Base-by-base conservation (phyloP, 2,113 vertebrate genomes). In the Lasiurus cinereus region DNA sequence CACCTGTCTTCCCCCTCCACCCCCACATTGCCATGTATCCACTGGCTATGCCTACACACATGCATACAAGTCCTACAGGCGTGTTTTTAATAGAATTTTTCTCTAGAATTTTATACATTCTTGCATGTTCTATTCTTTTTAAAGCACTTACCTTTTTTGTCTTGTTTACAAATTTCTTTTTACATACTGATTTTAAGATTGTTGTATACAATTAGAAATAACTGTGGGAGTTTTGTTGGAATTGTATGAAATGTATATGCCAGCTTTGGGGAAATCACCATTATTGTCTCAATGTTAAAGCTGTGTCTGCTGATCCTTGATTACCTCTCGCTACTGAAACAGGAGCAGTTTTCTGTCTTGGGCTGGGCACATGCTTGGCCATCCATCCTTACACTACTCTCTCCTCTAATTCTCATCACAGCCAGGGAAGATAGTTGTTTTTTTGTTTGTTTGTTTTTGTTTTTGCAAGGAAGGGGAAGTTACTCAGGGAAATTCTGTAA, bases 111-210 rank as follows among this genome's bases (percentile, higher is more conserved):
- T 50, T 77, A 73, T 29, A 29, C 50, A 48, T 62, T 73, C 54
- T 36, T 43, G 29, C n/a, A 56, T 31, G 11, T 31, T 91, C 14
- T 93, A 11, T 91, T 84, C 69, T 91, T 62, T 39, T 39, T 43
- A 59, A 82, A 67, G 19, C 4, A 12, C 8, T 6, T 66, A 16
- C 14, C 15, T 74, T 91, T 96, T 74, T 97, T 88, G 31, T 80
- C 29, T 77, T 88, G n/a, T 21, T 31, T 86, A 90, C 84, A 67
- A 10, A 18, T 83, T 93, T 79, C 24, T 83, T 94, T 95, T 94
- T 64, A 9, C 8, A 39, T 72, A 24, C 46, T 22, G 27, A 73
- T 27, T 80, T 89, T 86, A 88, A 87, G 43, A 43, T 90, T 69
- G 33, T 93, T 72, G 78, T 66, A 33, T 82, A 73, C 8, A 88